Evolutionary conservation across 2,888 invertebrate species (phyloP), one percentile per base, ranked within the genome.

Genomic region (Troilus luridus): DNA sequence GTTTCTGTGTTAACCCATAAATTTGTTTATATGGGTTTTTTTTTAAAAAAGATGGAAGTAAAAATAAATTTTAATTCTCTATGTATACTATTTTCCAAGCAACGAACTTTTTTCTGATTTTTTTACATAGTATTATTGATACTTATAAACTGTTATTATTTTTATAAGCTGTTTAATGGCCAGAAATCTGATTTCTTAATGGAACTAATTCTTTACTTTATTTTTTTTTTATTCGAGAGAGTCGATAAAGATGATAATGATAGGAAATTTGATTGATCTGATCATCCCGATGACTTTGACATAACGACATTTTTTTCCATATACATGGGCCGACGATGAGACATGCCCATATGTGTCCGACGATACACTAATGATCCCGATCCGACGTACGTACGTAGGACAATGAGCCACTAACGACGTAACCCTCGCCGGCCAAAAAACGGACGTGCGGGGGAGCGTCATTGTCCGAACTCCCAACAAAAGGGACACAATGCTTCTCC

Each of bases 361-460:
- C 21, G 81, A 19, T 19, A 81, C 81, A 41, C 81, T 81, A 81
- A 81, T 81, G 81, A 81, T 54, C 21, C 77, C 24, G 67, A 67
- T 24, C 11, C 10, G 14, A 81, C 21, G 41, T 41, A 8, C 7
- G 77, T 7, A 1, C 81, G 54, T 8, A 54, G 54, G 81, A 81
- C 81, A 81, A 81, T 81, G 21, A 9, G 12, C 2, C 19, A 11
- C 81, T 81, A 81, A 81, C 81, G 81, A 81, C 81, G 81, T 54
- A 81, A 0, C 21, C 54, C 19, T 54, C 21, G 24, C 24, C 54
- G 21, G 81, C 81, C 81, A 81, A 81, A 81, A 81, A 81, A 81
- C 81, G 81, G 54, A 56, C 81, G 81, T 56, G 81, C 54, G 81
- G 41, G 54, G 81, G 81, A 81, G 81, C 54, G 81, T 21, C 81